A percentile compares a stretch with the other conserved stretches of the same genome.
Evolutionary conservation across 2,797 vertebrate genomes (phyloP).

Genomic region (Poecilia picta): DNA sequence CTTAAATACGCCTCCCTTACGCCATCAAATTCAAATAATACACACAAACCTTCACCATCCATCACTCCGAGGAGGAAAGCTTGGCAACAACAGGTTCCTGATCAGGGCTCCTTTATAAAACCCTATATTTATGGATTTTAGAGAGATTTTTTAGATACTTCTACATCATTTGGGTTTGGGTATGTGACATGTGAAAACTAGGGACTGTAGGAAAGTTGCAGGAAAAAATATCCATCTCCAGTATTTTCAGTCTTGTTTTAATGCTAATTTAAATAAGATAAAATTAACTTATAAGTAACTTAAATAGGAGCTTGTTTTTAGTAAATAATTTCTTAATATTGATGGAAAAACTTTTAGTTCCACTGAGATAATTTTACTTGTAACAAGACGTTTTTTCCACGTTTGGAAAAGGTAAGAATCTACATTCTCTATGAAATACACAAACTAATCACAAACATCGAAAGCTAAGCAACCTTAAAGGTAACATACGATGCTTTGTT

Average conservation of each 20-base stretch:
- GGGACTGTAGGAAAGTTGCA: not conserved
- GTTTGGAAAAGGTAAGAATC: not conserved
- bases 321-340: too few relatives aligned
- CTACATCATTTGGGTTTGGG: too few relatives aligned
- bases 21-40: not conserved
- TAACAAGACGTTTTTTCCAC: too few relatives aligned
- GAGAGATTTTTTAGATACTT: not conserved
- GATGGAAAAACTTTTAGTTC: too few relatives aligned
- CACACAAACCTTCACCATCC: not conserved
- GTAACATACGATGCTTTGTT: too few relatives aligned
- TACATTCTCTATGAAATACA: not conserved
- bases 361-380: too few relatives aligned
- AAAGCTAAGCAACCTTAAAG: too few relatives aligned
- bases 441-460: not conserved
- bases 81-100: not conserved
- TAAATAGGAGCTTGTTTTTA: too few relatives aligned
- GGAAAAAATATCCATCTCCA: not conserved
- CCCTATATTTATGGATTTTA: not conserved
- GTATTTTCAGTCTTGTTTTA: too few relatives aligned
- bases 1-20: not conserved
- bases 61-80: not conserved
- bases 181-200: too few relatives aligned
- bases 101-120: not conserved
- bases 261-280: too few relatives aligned
- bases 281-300: too few relatives aligned